Conservation (phyloP, 2,797 vertebrate species). For the Tenualosa ilisha region DNA sequence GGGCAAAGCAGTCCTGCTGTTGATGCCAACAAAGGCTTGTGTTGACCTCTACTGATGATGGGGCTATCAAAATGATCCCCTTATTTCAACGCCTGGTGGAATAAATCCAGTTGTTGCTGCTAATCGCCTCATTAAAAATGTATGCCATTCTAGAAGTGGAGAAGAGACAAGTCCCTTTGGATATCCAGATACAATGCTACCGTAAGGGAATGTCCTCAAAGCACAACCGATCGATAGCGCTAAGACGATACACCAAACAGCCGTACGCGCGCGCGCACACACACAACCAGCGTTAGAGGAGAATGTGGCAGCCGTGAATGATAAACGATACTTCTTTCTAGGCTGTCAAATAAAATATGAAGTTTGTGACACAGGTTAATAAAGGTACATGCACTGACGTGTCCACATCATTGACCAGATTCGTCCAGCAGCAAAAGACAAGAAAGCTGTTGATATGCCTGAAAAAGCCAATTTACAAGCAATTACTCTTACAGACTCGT, state of each 20-base stretch:
- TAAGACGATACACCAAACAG: constrained; percentile 14
- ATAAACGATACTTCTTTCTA: neutral
- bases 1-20: neutral
- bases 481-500: constrained; percentile 51
- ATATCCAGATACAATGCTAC: constrained; percentile 15
- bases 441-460: constrained; percentile 6
- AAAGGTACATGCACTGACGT: neutral
- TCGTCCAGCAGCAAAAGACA: neutral
- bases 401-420: neutral
- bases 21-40: neutral
- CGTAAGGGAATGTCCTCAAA: constrained; percentile 34
- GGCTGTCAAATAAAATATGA: constrained; percentile 8
- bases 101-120: constrained; percentile 51
- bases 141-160: constrained; percentile 32
- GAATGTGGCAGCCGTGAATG: neutral
- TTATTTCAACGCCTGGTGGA: constrained; percentile 56
- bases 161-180: constrained; percentile 27
- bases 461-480: neutral
- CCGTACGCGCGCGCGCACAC: constrained; percentile 8
- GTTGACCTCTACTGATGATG: neutral
- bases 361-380: neutral
- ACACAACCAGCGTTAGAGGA: neutral
- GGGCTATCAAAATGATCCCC: constrained; percentile 49
- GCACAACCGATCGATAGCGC: constrained; percentile 43
- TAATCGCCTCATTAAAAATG: constrained; percentile 54